Conservation (phyloP, 2,113 vertebrate genomes). For the Phrynocephalus versicolor region DNA sequence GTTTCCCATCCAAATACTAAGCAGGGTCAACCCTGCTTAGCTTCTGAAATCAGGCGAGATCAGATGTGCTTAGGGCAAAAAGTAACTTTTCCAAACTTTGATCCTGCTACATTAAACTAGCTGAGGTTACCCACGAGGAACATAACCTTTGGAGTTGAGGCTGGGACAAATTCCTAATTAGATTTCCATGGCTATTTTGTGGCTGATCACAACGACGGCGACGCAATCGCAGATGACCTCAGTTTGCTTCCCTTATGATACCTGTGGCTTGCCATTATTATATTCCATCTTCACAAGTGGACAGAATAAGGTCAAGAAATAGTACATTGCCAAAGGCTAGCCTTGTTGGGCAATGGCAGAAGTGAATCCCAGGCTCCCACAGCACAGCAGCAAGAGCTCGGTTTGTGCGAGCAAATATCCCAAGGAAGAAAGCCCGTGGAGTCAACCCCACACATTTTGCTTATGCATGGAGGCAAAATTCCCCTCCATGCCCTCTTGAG, state of each 20-base stretch:
- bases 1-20: no score
- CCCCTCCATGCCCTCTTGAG: background rate
- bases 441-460: background rate
- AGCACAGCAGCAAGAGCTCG: background rate
- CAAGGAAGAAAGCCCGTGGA: no score
- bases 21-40: no score
- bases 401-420: background rate
- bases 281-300: background rate
- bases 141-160: no score
- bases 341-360: background rate
- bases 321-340: background rate
- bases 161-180: background rate
- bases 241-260: background rate
- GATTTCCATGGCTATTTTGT: background rate
- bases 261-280: background rate
- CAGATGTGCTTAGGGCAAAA: no score
- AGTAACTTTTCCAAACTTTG: no score
- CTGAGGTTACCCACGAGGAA: background rate
- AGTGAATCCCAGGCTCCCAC: background rate
- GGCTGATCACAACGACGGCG: no score
- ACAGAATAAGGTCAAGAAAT: background rate
- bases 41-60: no score
- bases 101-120: background rate
- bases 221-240: background rate
- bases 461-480: background rate